A percentile compares a stretch with the other conserved stretches of the same genome.
phyloP scores from a whole-genome alignment of 1,140 invertebrate species.

The Halyomorpha halys region DNA sequence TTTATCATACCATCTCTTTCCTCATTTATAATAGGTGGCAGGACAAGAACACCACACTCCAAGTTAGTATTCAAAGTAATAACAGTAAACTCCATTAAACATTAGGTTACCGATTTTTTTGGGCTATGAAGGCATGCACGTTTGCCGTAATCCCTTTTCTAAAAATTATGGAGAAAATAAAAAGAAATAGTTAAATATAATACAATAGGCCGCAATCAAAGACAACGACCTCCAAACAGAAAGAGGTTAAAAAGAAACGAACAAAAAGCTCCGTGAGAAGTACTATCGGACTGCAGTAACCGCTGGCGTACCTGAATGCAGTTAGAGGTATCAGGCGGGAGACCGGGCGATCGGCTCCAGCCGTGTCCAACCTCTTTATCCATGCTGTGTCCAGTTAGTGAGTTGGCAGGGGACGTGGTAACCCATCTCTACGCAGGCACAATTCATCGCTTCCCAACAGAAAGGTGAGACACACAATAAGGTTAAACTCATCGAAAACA shows the following conservation, averaged over 20 bases:
- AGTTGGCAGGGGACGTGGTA: neutral
- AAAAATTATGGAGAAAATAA: too few species aligned
- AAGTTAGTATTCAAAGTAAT: too few species aligned
- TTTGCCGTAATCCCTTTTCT: neutral
- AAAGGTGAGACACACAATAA: too few species aligned
- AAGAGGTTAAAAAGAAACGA: neutral
- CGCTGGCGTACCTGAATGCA: neutral
- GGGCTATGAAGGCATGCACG: too few species aligned
- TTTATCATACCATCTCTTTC: too few species aligned
- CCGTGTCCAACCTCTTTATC: neutral
- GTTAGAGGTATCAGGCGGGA: neutral
- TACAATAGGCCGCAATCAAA: too few species aligned
- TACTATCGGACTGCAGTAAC: neutral
- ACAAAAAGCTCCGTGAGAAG: neutral
- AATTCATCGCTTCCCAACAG: neutral
- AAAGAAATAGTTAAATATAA: too few species aligned
- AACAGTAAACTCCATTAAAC: too few species aligned
- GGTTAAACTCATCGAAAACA: too few species aligned
- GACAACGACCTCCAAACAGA: neutral
- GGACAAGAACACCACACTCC: too few species aligned
- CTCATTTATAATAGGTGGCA: too few species aligned
- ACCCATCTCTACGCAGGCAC: neutral
- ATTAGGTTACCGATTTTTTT: too few species aligned
- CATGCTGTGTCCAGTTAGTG: slow-evolving; percentile 5
- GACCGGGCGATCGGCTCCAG: neutral